These are phyloP conservation scores for Trichopria drosophilae DNA, from an alignment of 2,888 invertebrate genomes.

Conservation along the genomic window DNA sequence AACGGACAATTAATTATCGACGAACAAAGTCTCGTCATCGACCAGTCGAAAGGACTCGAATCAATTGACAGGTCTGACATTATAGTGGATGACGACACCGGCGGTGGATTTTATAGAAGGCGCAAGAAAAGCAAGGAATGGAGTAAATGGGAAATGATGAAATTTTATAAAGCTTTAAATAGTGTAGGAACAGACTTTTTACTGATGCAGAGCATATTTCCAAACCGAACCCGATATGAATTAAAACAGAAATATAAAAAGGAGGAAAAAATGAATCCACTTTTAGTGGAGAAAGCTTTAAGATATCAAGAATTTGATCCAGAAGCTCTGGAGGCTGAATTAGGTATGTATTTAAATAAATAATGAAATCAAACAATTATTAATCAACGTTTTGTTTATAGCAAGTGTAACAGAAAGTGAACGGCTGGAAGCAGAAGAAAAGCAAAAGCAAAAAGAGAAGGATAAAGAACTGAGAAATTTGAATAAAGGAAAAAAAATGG, in stretches of 20 bases:
- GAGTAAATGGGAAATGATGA: conserved; percentile 78
- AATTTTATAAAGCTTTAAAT: conserved; percentile 87
- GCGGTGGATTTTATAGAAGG: conserved; percentile 68
- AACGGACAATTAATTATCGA: conserved; percentile 85
- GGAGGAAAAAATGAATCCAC: conserved; percentile 79
- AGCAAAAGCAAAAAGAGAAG: conserved; percentile 27
- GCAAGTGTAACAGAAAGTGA: conserved; percentile 44
- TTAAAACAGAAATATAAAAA: conserved; percentile 91
- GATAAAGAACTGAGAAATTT: conserved; percentile 21
- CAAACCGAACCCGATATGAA: conserved; percentile 76
- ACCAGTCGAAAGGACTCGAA: conserved; percentile 70
- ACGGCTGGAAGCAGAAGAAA: conserved; percentile 37
- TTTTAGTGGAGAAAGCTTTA: conserved; percentile 75
- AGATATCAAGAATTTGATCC: conserved; percentile 72
- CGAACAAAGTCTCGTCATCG: conserved; percentile 80
- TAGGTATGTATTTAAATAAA: conserved; percentile 54
- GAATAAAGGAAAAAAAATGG: conserved; percentile 33
- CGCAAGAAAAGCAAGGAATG: conserved; percentile 73
- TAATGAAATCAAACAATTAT: conserved; percentile 6
- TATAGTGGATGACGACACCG: conserved; percentile 67
- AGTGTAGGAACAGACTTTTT: conserved; percentile 92
- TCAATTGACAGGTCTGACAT: conserved; percentile 69
- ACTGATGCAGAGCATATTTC: conserved; percentile 82
- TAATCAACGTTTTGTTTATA: conserved; percentile 23
- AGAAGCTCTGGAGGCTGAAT: conserved; percentile 64